A percentile compares a stretch with the other conserved stretches of the same genome.
phyloP scores from a whole-genome alignment of 2,113 vertebrate genomes.

The Uria lomvia region DNA sequence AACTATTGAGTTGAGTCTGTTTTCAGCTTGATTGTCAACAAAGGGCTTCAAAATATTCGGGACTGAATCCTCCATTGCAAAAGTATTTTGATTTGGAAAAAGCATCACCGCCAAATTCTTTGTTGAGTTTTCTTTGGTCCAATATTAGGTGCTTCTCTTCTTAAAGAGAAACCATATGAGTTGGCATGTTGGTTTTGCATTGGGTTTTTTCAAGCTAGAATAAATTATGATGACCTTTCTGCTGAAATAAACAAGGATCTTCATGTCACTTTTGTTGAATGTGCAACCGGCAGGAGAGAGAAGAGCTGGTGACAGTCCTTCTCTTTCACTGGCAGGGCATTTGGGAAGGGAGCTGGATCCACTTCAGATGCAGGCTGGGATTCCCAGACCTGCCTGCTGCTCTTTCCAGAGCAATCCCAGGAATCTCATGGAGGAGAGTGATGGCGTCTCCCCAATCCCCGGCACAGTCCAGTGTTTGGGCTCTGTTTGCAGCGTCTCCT shows the following conservation, averaged over 20 bases:
- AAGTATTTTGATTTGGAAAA: neutral
- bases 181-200: neutral
- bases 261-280: neutral
- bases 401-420: slow-evolving; percentile 40
- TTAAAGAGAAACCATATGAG: neutral
- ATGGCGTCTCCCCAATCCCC: neutral
- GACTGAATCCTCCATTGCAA: neutral
- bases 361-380: neutral
- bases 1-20: neutral
- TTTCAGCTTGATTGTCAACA: neutral
- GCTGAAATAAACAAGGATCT: neutral
- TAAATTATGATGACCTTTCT: neutral
- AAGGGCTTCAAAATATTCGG: neutral
- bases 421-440: slow-evolving; percentile 27
- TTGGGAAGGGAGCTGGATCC: neutral
- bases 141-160: neutral
- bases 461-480: slow-evolving; percentile 22
- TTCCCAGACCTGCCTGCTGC: neutral
- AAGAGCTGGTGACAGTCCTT: neutral
- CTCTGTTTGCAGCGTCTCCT: slow-evolving; percentile 49
- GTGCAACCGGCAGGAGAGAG: neutral
- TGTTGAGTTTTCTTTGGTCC: neutral
- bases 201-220: neutral
- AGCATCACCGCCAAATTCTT: neutral
- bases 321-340: neutral